A percentile compares a stretch with the other conserved stretches of the same genome.
Evolutionary conservation across 2,113 vertebrate genomes (phyloP).

Genomic region (Mobula birostris): DNA sequence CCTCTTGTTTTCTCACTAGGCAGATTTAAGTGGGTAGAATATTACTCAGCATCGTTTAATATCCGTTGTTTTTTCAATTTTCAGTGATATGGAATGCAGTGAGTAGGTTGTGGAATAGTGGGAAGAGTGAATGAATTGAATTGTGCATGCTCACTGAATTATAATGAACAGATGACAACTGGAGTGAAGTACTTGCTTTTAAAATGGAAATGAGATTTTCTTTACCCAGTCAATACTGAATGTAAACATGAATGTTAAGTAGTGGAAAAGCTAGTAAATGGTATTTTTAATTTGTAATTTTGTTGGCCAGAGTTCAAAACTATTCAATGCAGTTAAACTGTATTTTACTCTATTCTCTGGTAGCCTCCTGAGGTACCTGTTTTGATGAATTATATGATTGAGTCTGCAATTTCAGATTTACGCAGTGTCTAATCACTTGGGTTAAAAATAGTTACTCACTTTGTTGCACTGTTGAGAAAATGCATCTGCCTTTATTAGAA

Average conservation of each 20-base stretch:
- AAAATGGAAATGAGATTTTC: constrained; percentile 14
- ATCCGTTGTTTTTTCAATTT: not conserved
- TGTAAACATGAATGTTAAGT: constrained; percentile 21
- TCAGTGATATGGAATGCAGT: not conserved
- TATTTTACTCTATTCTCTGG: not conserved
- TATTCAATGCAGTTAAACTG: not conserved
- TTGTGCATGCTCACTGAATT: not conserved
- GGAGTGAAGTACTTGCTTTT: not conserved
- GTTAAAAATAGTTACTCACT: not conserved
- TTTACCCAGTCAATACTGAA: not conserved
- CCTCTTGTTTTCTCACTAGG: not conserved
- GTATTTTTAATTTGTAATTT: not conserved
- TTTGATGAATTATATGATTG: constrained; percentile 12
- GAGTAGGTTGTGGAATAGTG: not conserved
- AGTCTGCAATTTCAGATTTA: not conserved
- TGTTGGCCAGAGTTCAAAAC: not conserved
- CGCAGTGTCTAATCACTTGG: not conserved
- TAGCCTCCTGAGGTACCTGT: not conserved
- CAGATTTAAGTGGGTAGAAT: not conserved
- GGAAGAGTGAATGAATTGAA: not conserved
- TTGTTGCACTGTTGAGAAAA: not conserved
- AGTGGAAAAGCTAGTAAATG: not conserved
- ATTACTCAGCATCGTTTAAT: not conserved
- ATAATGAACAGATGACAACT: not conserved
- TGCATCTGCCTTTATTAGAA: not conserved